Evolutionary conservation across 2,113 vertebrate species (phyloP), one percentile per base, ranked within the genome.

Genomic region (Tricholaema leucomelas): DNA sequence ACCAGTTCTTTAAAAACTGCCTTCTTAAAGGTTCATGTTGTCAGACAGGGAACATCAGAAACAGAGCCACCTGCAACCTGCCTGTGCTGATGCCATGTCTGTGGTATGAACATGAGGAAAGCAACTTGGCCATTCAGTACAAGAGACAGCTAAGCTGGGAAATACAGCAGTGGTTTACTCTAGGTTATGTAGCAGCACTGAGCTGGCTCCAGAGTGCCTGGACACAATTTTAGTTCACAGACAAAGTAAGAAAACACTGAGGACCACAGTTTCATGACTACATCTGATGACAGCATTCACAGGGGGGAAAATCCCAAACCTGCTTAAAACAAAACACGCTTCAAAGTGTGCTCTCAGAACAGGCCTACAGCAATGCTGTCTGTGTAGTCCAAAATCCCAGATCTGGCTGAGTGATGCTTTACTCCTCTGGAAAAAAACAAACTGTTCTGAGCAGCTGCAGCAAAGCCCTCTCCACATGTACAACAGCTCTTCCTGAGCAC

Each of bases 341-440:
- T 67, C 52, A 17, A 87, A 79, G 61, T 20, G 15, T 71, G 33
- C 67, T 78, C 18, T 76, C 33, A 18, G 61, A 25, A 18, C 10
- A 82, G 61, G 7, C 42, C 36, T 20, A n/a, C 6, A 42, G 61
- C 0, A 0, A 72, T 33, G 21, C 9, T 46, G 19, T 23, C 38
- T 31, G 5, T 15, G 73, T 44, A 76, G 38, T 23, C 25, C n/a
- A 63, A 72, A 91, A 14, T 44, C 16, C 14, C 7, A 50, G 46
- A 24, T 67, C 24, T 88, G 81, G 52, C 48, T 79, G 27, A 42
- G 24, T 66, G 75, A 79, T 61, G 46, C 30, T 52, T 9, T 27
- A 50, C 38, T n/a, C 59, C 67, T 18, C 15, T 44, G 55, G 44
- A 35, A 18, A 46, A 65, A 78, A 46, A n/a, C 7, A 48, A 7